phyloP scores from a whole-genome alignment of 2,797 vertebrate species.

The Acipenser ruthenus region DNA sequence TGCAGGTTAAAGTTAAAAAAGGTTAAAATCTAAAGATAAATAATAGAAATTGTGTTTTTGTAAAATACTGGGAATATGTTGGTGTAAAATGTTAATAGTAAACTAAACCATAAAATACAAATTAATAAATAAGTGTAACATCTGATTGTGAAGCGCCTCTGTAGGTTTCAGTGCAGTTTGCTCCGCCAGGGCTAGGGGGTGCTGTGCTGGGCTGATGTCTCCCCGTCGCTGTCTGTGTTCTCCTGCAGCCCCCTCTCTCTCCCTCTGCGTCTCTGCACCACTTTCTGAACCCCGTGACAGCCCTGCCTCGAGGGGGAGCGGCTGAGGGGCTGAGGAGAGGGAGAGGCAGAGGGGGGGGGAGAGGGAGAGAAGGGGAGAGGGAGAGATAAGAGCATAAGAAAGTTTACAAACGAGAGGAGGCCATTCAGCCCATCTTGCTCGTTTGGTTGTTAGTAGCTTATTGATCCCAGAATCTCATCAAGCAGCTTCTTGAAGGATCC shows the following conservation, averaged over 20 bases:
- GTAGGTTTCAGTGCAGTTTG: too few relatives aligned
- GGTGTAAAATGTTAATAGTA: background rate
- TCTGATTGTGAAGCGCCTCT: too few relatives aligned
- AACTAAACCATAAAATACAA: too few relatives aligned
- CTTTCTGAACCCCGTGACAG: background rate
- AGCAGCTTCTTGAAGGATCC: too few relatives aligned
- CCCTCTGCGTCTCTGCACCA: too few relatives aligned
- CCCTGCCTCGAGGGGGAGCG: conserved; percentile 31
- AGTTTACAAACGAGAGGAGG: too few relatives aligned
- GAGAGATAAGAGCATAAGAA: background rate
- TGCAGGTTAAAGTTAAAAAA: background rate
- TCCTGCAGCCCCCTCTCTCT: too few relatives aligned
- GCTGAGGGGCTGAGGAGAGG: conserved; percentile 23
- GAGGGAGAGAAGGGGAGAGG: conserved; percentile 16
- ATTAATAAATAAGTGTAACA: too few relatives aligned
- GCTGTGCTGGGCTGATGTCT: too few relatives aligned
- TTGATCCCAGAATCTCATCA: conserved; percentile 9
- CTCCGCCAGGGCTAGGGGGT: too few relatives aligned
- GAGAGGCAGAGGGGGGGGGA: too few relatives aligned
- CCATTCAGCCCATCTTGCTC: background rate
- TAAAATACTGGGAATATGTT: background rate
- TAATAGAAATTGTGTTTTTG: background rate
- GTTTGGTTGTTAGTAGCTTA: conserved; percentile 46
- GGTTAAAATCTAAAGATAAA: background rate
- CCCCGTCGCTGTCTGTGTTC: background rate